Evolutionary conservation across 2,888 invertebrate genomes (phyloP).

Genomic region (Pammene aurita): DNA sequence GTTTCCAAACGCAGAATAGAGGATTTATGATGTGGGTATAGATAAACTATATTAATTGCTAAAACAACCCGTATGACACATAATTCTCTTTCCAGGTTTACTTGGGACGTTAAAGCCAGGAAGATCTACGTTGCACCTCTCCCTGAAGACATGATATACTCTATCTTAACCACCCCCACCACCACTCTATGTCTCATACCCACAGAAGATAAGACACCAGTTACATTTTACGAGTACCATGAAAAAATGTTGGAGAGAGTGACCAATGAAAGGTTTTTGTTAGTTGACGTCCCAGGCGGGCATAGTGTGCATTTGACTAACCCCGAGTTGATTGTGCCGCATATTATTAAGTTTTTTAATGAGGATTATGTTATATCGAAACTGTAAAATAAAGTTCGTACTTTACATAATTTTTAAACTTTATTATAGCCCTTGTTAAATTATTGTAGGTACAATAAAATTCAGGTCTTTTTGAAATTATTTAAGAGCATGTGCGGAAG

Average conservation of each 20-base stretch:
- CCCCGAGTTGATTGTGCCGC: not conserved
- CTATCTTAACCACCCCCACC: constrained; percentile 50
- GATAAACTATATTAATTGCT: too few species aligned
- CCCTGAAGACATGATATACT: constrained; percentile 55
- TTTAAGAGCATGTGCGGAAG: too few species aligned
- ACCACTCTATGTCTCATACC: constrained; percentile 58
- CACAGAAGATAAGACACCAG: constrained; percentile 47
- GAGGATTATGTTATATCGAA: constrained; percentile 7
- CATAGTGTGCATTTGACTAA: constrained; percentile 10
- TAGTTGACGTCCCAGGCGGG: constrained; percentile 12
- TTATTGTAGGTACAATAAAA: too few species aligned
- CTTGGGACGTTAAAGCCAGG: constrained; percentile 64
- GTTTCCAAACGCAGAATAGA: too few species aligned
- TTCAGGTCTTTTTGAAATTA: too few species aligned
- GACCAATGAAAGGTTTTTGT: not conserved
- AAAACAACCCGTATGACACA: too few species aligned
- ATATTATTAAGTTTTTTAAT: constrained; percentile 8
- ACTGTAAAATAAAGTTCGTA: not conserved
- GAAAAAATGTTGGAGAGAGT: constrained; percentile 52
- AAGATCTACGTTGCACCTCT: constrained; percentile 50
- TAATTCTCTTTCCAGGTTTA: constrained; percentile 51
- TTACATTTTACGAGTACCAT: constrained; percentile 48
- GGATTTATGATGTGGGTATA: too few species aligned
- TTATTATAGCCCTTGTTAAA: too few species aligned
- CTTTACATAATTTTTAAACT: not conserved